phyloP scores from a whole-genome alignment of 2,113 vertebrate genomes.

The Calyptomena viridis region DNA sequence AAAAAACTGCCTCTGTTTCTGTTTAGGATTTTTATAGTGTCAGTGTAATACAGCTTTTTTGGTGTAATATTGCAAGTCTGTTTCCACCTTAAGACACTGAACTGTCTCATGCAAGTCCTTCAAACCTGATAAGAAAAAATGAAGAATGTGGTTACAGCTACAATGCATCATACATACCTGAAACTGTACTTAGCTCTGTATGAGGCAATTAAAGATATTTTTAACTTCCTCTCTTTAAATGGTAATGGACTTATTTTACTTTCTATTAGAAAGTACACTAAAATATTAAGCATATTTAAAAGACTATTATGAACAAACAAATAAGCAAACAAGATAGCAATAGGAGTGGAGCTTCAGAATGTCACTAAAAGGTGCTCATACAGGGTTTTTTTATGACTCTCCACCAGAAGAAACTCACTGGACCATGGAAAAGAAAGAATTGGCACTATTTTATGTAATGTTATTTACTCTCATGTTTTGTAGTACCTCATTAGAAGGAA shows the following conservation, averaged over 20 bases:
- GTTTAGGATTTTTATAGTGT: not conserved
- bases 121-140: not conserved
- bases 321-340: not conserved
- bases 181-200: not conserved
- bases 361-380: not conserved
- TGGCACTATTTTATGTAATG: not conserved
- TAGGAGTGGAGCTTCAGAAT: not conserved
- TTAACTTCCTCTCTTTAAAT: not conserved
- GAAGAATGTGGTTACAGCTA: not conserved
- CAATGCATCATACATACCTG: not conserved
- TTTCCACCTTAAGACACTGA: not conserved
- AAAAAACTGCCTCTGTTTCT: not conserved
- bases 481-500: not conserved
- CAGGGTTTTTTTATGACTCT: not conserved
- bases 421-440: not conserved
- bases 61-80: not conserved
- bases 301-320: not conserved
- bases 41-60: not conserved
- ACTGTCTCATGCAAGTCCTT: not conserved
- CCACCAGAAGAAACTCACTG: not conserved
- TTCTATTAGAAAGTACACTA: not conserved
- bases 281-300: conserved; percentile 6
- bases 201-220: not conserved
- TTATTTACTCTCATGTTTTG: not conserved
- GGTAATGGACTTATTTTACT: not conserved